phyloP scores from a whole-genome alignment of 2,113 vertebrate species.

The Oryzias melastigma region DNA sequence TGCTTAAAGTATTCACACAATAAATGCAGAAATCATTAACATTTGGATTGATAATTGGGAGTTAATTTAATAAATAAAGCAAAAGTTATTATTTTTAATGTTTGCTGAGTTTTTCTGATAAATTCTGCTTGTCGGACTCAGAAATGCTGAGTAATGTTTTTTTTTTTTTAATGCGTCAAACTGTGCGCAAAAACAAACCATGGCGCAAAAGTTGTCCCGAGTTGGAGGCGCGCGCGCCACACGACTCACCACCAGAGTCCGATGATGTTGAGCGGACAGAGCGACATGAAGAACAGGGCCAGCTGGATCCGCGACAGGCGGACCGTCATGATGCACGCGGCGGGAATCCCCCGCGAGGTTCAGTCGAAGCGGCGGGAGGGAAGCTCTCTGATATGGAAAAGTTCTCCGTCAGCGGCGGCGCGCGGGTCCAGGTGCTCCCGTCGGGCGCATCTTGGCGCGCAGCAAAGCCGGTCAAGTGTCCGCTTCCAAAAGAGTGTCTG shows the following conservation, averaged over 20 bases:
- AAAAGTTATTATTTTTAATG: too few species aligned
- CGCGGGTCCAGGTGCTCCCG: slow-evolving; percentile 53
- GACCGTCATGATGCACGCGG: slow-evolving; percentile 76
- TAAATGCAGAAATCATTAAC: too few species aligned
- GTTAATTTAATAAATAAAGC: too few species aligned
- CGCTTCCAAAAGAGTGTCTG: slow-evolving; percentile 69
- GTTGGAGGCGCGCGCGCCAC: slow-evolving; percentile 11
- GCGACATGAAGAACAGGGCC: slow-evolving; percentile 88
- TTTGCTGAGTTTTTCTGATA: too few species aligned
- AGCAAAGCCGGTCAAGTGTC: slow-evolving; percentile 71
- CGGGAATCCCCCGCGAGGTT: slow-evolving; percentile 40
- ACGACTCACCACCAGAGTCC: slow-evolving; percentile 93
- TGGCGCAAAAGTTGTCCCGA: not conserved
- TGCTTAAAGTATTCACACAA: too few species aligned
- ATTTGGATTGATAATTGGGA: too few species aligned
- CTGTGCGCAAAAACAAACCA: not conserved
- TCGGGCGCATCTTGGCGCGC: slow-evolving; percentile 65
- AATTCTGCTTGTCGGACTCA: too few species aligned
- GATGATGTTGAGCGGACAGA: slow-evolving; percentile 94
- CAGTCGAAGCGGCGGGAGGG: slow-evolving; percentile 38
- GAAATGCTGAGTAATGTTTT: too few species aligned
- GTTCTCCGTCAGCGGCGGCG: slow-evolving; percentile 51
- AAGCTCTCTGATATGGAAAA: slow-evolving; percentile 32
- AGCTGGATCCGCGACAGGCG: slow-evolving; percentile 85
- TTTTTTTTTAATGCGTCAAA: not conserved